Conservation (phyloP, 2,888 invertebrate genomes). For the Zygogramma bicolorata region DNA sequence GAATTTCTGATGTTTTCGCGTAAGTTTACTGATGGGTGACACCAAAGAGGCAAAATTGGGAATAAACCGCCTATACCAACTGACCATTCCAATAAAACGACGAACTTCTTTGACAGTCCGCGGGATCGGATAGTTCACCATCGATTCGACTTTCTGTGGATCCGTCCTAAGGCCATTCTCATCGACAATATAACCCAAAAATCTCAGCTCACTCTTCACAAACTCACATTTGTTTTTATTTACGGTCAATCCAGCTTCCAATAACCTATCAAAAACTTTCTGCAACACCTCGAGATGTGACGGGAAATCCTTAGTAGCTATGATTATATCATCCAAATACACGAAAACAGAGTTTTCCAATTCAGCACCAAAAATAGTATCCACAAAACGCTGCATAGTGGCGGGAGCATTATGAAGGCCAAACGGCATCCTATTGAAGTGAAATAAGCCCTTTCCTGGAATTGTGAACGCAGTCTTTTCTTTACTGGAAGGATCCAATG, state of each 20-base stretch:
- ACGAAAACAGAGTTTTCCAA: neutral
- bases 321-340: conserved; percentile 46
- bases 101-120: conserved; percentile 36
- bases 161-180: conserved; percentile 25
- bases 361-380: neutral
- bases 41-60: no score
- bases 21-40: conserved; percentile 20
- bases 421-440: neutral
- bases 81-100: conserved; percentile 38
- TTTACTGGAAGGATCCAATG: no score
- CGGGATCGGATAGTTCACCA: conserved; percentile 38
- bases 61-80: conserved; percentile 46
- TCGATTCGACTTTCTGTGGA: conserved; percentile 35
- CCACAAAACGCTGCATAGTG: neutral
- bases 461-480: no score
- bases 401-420: neutral
- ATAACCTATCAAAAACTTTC: conserved; percentile 33
- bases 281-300: conserved; percentile 35
- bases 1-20: conserved; percentile 30
- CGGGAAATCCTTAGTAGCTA: conserved; percentile 39
- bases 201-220: conserved; percentile 32
- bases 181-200: conserved; percentile 41
- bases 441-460: no score
- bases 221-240: conserved; percentile 37
- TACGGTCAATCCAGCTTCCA: conserved; percentile 41